Base-by-base conservation (phyloP, 2,113 vertebrate species). In the Rhizomys pruinosus region DNA sequence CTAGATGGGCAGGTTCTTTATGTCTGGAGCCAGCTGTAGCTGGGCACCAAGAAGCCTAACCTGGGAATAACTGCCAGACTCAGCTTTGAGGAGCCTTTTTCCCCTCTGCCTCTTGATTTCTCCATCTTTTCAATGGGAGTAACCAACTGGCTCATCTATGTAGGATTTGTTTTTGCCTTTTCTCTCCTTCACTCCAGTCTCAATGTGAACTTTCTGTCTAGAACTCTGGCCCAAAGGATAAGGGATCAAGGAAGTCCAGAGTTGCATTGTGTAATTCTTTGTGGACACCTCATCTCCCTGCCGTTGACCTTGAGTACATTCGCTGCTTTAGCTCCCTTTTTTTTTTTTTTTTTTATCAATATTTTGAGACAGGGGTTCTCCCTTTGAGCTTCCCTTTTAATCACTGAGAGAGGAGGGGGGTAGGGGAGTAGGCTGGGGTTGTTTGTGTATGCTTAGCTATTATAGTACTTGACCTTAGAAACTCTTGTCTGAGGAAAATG, bases 1-100 rank as follows among this genome's bases (percentile, higher is more conserved):
- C 90, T 73, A 95, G 90, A 90, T 90, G 32, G 87, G 64, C 25
- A 1, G 77, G 74, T 94, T 97, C 82, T 91, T 93, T 76, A 37
- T 84, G 79, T 78, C 39, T 86, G 64, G 85, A 94, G 55, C n/a
- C 73, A 93, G 92, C 25, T 37, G 22, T 82, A 44, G 42, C 66
- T 93, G 93, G 92, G 92, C 82, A 87, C 23, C 42, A 71, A 78
- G 78, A 82, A 61, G 34, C 72, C 77, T 57, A 69, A 91, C 92
- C 76, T 29, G 61, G 78, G 71, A 47, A 81, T 74, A 52, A n/a
- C 84, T 93, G 77, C 95, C 29, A 59, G n/a, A 39, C 37, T 69
- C 63, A 86, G 90, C 79, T 90, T 88, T 85, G 85, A 93, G 57
- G 37, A 69, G 47, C 34, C n/a, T 85, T 95, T 76, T 11, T 52